A percentile compares a stretch with the other conserved stretches of the same genome.
phyloP scores from a whole-genome alignment of 35 echinoderm and acorn worm genomes.

The Eucidaris tribuloides region DNA sequence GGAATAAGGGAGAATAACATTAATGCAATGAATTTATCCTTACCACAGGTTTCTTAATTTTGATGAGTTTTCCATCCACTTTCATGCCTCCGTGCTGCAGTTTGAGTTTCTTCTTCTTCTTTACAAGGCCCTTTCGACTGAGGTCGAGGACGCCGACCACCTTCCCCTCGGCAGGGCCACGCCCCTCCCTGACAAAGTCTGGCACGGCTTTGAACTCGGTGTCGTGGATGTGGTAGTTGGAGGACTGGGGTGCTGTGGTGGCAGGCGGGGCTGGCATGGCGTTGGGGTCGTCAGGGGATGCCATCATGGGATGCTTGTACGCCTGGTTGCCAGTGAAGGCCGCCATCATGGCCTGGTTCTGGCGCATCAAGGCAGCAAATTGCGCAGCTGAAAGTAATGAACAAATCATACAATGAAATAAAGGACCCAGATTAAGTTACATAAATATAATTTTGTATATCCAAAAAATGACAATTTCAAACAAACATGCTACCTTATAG shows the following conservation, averaged over 20 bases:
- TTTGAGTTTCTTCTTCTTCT: constrained; percentile 69
- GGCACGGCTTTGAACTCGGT: constrained; percentile 25
- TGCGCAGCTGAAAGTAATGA: constrained; percentile 41
- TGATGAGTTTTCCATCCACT: neutral
- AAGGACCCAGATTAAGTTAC: no score
- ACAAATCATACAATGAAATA: no score
- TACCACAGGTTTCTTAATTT: constrained; percentile 34
- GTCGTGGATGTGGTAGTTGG: constrained; percentile 50
- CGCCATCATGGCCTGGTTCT: constrained; percentile 35
- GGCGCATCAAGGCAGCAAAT: constrained; percentile 21
- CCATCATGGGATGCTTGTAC: neutral
- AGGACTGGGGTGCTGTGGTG: neutral
- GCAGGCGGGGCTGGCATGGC: neutral
- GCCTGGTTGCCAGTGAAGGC: neutral
- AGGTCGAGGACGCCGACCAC: constrained; percentile 34
- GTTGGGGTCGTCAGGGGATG: neutral
- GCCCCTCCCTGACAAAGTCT: constrained; percentile 18
- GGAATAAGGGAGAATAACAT: neutral
- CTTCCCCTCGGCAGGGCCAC: constrained; percentile 17
- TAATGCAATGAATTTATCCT: neutral
- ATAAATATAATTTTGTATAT: no score
- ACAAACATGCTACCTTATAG: no score
- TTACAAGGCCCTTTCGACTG: constrained; percentile 35
- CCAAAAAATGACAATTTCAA: no score
- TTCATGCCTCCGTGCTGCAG: constrained; percentile 19